These are phyloP conservation scores for Melanerpes formicivorus DNA, from an alignment of 2,113 vertebrate species.

Conservation along the genomic window DNA sequence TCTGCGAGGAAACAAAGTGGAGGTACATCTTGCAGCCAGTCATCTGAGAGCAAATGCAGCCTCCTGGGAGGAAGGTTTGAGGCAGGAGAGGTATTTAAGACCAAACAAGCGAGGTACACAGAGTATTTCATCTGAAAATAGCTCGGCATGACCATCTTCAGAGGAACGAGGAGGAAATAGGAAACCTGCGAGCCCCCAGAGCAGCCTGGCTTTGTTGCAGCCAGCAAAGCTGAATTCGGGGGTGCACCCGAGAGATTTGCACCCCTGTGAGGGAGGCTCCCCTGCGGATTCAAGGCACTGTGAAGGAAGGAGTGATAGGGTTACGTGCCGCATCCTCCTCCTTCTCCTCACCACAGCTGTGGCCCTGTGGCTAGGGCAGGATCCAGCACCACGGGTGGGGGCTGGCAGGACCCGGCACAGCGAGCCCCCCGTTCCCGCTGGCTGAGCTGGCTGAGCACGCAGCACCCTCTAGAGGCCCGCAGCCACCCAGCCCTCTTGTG, in stretches of 20 bases:
- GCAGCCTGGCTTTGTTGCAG: neutral
- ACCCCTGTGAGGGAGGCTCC: neutral
- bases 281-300: fast-evolving
- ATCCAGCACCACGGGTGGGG: neutral
- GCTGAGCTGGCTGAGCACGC: conserved; percentile 38
- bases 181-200: neutral
- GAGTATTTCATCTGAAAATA: neutral
- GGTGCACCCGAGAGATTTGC: neutral
- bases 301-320: neutral
- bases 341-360: neutral
- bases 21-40: neutral
- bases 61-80: neutral
- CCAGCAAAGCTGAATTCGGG: neutral
- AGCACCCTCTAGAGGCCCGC: conserved; percentile 73
- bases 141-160: neutral
- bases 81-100: neutral
- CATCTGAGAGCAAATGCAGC: neutral
- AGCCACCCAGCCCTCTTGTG: neutral
- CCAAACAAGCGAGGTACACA: neutral
- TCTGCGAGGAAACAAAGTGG: conserved; percentile 23
- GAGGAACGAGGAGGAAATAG: neutral
- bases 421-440: fast-evolving
- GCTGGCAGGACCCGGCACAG: neutral
- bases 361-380: fast-evolving
- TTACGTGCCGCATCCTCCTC: neutral